A percentile compares a stretch with the other conserved stretches of the same genome.
Conservation (phyloP, 2,888 invertebrate species). For the Hirtodrosophila histrioides region DNA sequence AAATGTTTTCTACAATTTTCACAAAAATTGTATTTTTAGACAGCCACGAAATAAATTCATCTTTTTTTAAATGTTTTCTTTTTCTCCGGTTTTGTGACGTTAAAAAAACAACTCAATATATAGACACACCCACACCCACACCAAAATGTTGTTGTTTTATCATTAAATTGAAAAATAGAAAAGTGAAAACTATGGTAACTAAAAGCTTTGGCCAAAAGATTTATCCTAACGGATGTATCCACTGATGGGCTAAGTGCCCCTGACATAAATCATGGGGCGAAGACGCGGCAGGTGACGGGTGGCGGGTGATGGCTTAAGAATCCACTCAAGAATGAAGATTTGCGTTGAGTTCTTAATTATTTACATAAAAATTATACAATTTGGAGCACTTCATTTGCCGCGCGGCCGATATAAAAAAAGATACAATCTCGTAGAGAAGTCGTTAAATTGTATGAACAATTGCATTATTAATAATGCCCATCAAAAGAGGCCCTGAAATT, state of each 20-base stretch:
- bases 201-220: constrained; percentile 26
- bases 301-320: background rate
- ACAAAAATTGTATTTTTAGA: constrained; percentile 44
- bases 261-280: constrained; percentile 56
- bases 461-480: constrained; percentile 71
- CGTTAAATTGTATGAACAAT: constrained; percentile 45
- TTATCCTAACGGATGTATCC: constrained; percentile 13
- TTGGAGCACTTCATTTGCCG: constrained; percentile 52
- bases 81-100: constrained; percentile 1
- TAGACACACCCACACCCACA: constrained; percentile 1
- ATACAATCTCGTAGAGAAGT: constrained; percentile 7
- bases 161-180: background rate
- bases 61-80: background rate
- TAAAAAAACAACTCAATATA: constrained; percentile 19
- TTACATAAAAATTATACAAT: constrained; percentile 53
- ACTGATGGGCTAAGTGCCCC: constrained; percentile 49
- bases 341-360: constrained; percentile 59
- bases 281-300: too few relatives aligned
- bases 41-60: constrained; percentile 9
- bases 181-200: constrained; percentile 21
- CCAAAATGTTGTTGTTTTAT: background rate
- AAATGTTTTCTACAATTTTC: constrained; percentile 14
- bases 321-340: constrained; percentile 25
- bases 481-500: constrained; percentile 52
- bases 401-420: constrained; percentile 14